Base-by-base conservation (phyloP, 2,797 vertebrate genomes). In the Erethizon dorsatum region DNA sequence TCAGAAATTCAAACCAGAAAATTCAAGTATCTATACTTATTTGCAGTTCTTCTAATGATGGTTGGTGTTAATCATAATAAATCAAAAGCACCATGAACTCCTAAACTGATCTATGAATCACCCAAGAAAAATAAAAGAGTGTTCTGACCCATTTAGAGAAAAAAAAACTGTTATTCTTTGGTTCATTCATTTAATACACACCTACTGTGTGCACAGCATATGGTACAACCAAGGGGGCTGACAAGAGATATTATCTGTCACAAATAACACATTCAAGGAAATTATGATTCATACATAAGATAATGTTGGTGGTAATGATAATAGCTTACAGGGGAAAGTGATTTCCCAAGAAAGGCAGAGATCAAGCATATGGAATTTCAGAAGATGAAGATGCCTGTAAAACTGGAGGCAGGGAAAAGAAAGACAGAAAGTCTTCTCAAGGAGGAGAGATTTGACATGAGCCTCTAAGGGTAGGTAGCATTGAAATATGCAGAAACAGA, bases 51-150 rank as follows among this genome's bases (percentile, higher is more conserved):
- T 94, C 56, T 96, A 89, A 96, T 86, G 65, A 93, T 83, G 61
- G 73, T 65, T 95, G 69, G 79, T 73, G 54, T 73, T 95, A 95
- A 87, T 90, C 67, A 94, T 77, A 91, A 89, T 91, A 96, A 96
- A 88, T 91, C 83, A 97, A 90, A 96, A 95, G 80, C n/a, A 57
- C 45, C 3, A 6, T 94, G 80, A 94, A 84, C 94, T 71, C 71
- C 91, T 82, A 13, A 73, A 63, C 37, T 84, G 33, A 47, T 84
- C 65, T 65, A 45, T 83, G 91, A 95, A 90, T 95, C 86, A 95
- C 33, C 59, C 37, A 82, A 96, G 59, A 80, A 79, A 95, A 28
- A 91, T 61, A 88, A 90, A 91, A 88, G 28, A 50, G 71, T 52
- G 37, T 57, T 83, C 63, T 96, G 93, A 90, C 63, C 92, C 93